phyloP scores from a whole-genome alignment of 2,113 vertebrate genomes.

The Lepus timidus region DNA sequence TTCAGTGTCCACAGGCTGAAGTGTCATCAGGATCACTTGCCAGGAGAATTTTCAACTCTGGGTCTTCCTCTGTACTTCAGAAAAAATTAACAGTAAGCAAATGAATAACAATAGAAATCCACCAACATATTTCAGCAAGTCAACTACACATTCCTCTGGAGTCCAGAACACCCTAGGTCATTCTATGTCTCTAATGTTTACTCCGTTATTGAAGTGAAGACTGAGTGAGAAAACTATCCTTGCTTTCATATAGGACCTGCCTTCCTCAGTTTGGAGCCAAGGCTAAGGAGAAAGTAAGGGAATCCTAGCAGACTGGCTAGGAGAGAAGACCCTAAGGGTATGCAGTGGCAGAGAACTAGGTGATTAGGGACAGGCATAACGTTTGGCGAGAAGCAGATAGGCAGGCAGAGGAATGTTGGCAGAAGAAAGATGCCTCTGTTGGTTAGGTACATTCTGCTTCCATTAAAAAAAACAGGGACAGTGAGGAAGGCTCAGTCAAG shows the following conservation, averaged over 20 bases:
- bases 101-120: not conserved
- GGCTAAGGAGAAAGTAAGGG: not conserved
- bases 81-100: slow-evolving; percentile 36
- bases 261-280: slow-evolving; percentile 11
- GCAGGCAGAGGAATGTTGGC: not conserved
- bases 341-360: not conserved
- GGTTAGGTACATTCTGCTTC: not conserved
- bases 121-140: not conserved
- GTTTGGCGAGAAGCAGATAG: not conserved
- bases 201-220: slow-evolving; percentile 11
- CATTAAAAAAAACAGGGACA: not conserved
- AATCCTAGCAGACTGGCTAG: slow-evolving; percentile 25
- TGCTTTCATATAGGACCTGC: not conserved
- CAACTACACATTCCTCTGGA: not conserved
- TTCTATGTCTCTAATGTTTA: slow-evolving; percentile 28
- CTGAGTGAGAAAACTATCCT: not conserved
- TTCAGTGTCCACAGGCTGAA: slow-evolving; percentile 41
- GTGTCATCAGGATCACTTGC: slow-evolving; percentile 33
- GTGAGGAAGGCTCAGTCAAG: not conserved
- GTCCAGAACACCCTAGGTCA: slow-evolving; percentile 32
- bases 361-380: not conserved
- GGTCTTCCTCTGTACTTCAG: not conserved
- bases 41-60: slow-evolving; percentile 36
- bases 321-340: not conserved
- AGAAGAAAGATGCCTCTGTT: not conserved